Percentiles rank a stretch among this genome's conserved stretches.
Conservation (phyloP, 2,888 invertebrate species). For the Sarcophaga subvicina region DNA sequence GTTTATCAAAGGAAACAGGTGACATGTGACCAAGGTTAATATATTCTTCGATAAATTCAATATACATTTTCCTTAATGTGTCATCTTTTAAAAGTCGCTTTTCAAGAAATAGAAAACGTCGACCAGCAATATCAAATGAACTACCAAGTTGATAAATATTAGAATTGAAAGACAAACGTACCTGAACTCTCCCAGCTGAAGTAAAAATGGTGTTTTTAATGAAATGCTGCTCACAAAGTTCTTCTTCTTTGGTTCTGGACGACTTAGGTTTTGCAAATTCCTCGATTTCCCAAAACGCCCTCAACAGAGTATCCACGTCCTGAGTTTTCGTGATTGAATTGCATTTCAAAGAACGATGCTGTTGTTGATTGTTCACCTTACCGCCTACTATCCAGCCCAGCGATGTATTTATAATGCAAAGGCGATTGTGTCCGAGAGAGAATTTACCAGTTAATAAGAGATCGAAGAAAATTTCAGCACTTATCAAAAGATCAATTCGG, state of each 20-base stretch:
- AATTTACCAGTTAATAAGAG: conserved; percentile 45
- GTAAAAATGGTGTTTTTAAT: not conserved
- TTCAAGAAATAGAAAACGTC: conserved; percentile 34
- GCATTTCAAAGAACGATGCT: not conserved
- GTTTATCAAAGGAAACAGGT: not conserved
- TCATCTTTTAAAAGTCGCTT: conserved; percentile 33
- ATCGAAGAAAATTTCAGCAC: conserved; percentile 61
- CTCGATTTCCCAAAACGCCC: conserved; percentile 42
- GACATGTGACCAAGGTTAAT: conserved; percentile 22
- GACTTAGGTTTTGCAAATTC: not conserved
- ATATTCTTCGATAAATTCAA: conserved; percentile 45
- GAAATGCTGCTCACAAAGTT: not conserved
- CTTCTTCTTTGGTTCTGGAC: conserved; percentile 10
- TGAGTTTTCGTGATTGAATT: not conserved
- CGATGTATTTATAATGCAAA: conserved; percentile 37
- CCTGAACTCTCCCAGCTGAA: not conserved
- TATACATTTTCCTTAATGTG: conserved; percentile 23
- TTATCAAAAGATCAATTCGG: conserved; percentile 49
- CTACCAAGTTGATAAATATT: not conserved
- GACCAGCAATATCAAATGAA: conserved; percentile 45
- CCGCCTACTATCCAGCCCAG: conserved; percentile 51
- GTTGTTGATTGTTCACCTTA: not conserved
- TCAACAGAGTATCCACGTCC: too few species aligned
- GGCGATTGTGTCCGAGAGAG: conserved; percentile 40
- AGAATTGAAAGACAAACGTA: not conserved